Conservation (phyloP, 2,888 invertebrate species). For the Rhamnusium bicolor region DNA sequence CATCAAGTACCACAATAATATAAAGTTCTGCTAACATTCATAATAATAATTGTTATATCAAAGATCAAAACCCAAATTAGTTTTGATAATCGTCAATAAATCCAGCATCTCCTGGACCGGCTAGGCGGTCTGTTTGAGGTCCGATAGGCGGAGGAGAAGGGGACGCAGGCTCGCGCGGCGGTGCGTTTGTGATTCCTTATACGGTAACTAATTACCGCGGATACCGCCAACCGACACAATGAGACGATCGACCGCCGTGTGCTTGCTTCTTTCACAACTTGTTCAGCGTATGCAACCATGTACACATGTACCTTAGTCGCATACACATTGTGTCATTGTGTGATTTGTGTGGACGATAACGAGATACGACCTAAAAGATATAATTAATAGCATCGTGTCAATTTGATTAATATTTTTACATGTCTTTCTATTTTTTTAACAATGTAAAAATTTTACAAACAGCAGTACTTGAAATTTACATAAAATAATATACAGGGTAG, state of each 20-base stretch:
- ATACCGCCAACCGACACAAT: slow-evolving; percentile 67
- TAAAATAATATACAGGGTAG: too few species aligned
- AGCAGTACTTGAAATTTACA: too few species aligned
- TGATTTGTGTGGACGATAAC: not conserved
- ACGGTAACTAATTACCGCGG: slow-evolving; percentile 70
- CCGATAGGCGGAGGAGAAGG: slow-evolving; percentile 53
- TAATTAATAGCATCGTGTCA: not conserved
- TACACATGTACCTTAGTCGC: slow-evolving; percentile 22
- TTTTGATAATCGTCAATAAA: slow-evolving; percentile 67
- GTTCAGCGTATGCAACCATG: slow-evolving; percentile 31
- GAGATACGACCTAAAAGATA: not conserved
- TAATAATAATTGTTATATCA: slow-evolving; percentile 26
- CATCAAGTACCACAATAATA: not conserved
- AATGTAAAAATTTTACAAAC: too few species aligned
- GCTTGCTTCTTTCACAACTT: slow-evolving; percentile 57
- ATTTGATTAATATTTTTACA: not conserved
- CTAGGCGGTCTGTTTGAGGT: slow-evolving; percentile 65
- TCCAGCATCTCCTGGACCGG: slow-evolving; percentile 54
- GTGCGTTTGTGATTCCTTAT: slow-evolving; percentile 69
- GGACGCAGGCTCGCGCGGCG: slow-evolving; percentile 67
- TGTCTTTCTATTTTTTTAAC: too few species aligned
- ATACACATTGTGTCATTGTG: too few species aligned
- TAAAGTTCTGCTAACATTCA: not conserved
- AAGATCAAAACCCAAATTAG: slow-evolving; percentile 55
- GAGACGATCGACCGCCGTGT: slow-evolving; percentile 60